These are phyloP conservation scores for Magallana gigas DNA, from an alignment of 1,140 invertebrate species.

Conservation along the genomic window DNA sequence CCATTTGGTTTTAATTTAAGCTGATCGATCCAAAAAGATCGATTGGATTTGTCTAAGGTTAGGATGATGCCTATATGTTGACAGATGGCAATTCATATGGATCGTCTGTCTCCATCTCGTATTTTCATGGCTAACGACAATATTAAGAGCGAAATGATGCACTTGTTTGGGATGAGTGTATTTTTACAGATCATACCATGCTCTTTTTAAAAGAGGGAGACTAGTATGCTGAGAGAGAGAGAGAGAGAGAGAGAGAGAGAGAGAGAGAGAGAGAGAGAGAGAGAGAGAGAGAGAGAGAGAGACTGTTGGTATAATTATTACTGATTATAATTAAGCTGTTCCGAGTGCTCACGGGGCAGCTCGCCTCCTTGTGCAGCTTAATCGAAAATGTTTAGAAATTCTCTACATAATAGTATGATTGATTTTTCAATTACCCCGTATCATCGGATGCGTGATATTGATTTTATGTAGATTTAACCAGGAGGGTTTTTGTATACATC, in stretches of 20 bases:
- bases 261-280: neutral
- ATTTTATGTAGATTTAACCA: conserved; percentile 21
- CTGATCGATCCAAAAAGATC: neutral
- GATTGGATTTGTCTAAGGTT: neutral
- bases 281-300: neutral
- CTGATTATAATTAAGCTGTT: neutral
- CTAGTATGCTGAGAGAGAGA: too few relatives aligned
- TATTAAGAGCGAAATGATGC: too few relatives aligned
- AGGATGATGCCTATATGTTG: neutral
- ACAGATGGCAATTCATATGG: conserved; percentile 8
- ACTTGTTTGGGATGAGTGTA: too few relatives aligned
- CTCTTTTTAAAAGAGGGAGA: too few relatives aligned
- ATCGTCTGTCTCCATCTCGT: neutral
- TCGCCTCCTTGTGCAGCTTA: neutral
- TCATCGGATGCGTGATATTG: conserved; percentile 18
- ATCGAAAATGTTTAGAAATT: conserved; percentile 18
- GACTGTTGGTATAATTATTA: neutral
- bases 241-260: neutral
- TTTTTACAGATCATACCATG: too few relatives aligned
- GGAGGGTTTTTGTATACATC: neutral
- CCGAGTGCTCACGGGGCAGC: neutral
- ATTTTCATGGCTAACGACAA: neutral
- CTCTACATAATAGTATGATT: conserved; percentile 2
- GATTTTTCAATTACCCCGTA: conserved; percentile 26
- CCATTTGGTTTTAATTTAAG: too few relatives aligned